Conservation (phyloP, 2,113 vertebrate genomes). For the Ramphastos sulfuratus region DNA sequence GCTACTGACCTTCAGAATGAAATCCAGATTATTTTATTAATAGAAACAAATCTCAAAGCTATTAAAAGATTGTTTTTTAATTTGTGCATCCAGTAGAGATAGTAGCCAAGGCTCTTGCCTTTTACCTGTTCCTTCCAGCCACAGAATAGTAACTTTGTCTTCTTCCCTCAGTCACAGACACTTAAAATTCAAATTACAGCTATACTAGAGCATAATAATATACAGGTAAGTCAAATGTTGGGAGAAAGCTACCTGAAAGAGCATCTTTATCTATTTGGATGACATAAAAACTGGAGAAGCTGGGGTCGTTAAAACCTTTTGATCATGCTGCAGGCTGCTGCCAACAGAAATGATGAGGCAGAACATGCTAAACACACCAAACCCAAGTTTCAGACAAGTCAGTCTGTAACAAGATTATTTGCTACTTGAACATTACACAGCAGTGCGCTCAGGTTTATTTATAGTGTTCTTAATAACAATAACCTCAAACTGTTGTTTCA, state of each 20-base stretch:
- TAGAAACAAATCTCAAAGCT: neutral
- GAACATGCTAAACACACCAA: constrained; percentile 55
- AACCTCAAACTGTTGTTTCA: neutral
- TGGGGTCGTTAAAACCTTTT: constrained; percentile 61
- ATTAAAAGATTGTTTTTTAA: neutral
- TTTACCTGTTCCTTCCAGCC: neutral
- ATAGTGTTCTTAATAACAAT: constrained; percentile 21
- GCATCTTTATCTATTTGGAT: constrained; percentile 47
- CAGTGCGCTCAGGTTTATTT: constrained; percentile 19
- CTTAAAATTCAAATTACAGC: constrained; percentile 21
- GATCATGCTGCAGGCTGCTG: constrained; percentile 32
- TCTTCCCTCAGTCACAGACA: neutral
- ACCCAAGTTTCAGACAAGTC: constrained; percentile 16
- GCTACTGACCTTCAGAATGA: neutral
- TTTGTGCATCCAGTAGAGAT: neutral
- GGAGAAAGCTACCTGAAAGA: constrained; percentile 7
- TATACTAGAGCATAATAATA: neutral
- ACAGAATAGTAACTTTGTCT: neutral
- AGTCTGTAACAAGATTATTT: constrained; percentile 37
- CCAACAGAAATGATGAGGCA: constrained; percentile 57
- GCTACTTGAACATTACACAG: constrained; percentile 12
- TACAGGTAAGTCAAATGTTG: constrained; percentile 38
- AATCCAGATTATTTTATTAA: neutral
- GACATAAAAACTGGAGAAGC: constrained; percentile 54
- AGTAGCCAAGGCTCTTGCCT: neutral